Evolutionary conservation across 2,113 vertebrate species (phyloP), one percentile per base, ranked within the genome.

Genomic region (Lucifuga dentata): DNA sequence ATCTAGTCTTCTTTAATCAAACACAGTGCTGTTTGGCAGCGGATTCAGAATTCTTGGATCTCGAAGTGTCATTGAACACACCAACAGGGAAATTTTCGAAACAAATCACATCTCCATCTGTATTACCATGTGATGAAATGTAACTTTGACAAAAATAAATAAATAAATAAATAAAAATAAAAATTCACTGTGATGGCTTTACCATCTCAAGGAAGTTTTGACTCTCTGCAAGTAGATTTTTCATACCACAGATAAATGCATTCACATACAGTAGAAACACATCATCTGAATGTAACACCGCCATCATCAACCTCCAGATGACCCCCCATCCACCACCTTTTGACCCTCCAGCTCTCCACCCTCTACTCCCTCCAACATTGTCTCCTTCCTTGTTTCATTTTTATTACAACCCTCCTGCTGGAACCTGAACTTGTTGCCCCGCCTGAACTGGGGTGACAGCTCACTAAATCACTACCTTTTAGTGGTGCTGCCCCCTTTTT

Each of bases 381-480:
- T 68, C 79, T 81, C 56, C 2, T 78, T 73, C 71, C 88, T 85
- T 84, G 88, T 90, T 89, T 91, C 75, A 88, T 89, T 91, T 92
- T 90, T 86, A 92, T 90, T 91, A 91, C 85, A 83, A 78, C 67
- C 74, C 88, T 86, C 91, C 84, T 89, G 86, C 69, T 33, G 89
- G 68, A 88, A 85, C 79, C 75, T 92, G 89, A 91, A 92, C 91
- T 93, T 90, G 79, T 88, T 86, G 81, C 74, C 89, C 89, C 40
- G 63, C 76, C 85, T 85, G 85, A 81, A 87, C 83, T 64, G 48
- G 64, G 83, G 75, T 83, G 91, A 92, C 92, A 92, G 90, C 89
- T 93, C 90, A 82, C 88, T 94, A 93, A 94, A 94, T 93, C 92
- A 94, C 71, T 12, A 29, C 58, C 74, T 88, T 93, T 93, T 92